A percentile compares a stretch with the other conserved stretches of the same genome.
Conservation (phyloP, 2,113 vertebrate genomes). For the Myiozetetes cayanensis region DNA sequence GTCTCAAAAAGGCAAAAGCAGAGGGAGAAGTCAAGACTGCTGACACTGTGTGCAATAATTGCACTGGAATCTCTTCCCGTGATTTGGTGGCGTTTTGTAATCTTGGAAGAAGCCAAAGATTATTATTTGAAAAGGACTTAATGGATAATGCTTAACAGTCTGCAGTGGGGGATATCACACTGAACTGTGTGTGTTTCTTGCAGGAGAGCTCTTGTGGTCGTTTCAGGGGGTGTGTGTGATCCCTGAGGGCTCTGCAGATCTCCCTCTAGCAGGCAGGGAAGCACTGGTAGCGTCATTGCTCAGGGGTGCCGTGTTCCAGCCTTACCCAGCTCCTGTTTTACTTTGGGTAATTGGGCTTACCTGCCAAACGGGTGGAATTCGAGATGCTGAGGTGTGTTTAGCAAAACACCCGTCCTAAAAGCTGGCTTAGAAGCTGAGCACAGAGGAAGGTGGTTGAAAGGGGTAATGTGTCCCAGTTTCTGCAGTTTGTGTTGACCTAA, state of each 20-base stretch:
- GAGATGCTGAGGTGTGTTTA: neutral
- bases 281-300: neutral
- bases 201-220: neutral
- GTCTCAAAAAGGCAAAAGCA: neutral
- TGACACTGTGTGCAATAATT: neutral
- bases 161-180: neutral
- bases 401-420: neutral
- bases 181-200: neutral
- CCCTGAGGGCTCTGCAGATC: neutral
- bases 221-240: neutral
- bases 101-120: neutral
- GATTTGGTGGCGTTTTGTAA: neutral
- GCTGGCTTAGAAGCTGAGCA: neutral
- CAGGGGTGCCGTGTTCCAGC: neutral
- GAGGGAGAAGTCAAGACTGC: neutral
- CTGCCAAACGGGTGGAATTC: neutral
- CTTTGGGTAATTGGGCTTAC: neutral
- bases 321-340: neutral
- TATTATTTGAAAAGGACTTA: neutral
- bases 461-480: slow-evolving; percentile 13
- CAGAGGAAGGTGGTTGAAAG: neutral
- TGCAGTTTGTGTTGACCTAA: slow-evolving; percentile 7
- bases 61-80: neutral
- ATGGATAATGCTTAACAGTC: neutral
- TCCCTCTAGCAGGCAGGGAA: neutral